Conservation (phyloP, 2,113 vertebrate species). For the Anas platyrhynchos region DNA sequence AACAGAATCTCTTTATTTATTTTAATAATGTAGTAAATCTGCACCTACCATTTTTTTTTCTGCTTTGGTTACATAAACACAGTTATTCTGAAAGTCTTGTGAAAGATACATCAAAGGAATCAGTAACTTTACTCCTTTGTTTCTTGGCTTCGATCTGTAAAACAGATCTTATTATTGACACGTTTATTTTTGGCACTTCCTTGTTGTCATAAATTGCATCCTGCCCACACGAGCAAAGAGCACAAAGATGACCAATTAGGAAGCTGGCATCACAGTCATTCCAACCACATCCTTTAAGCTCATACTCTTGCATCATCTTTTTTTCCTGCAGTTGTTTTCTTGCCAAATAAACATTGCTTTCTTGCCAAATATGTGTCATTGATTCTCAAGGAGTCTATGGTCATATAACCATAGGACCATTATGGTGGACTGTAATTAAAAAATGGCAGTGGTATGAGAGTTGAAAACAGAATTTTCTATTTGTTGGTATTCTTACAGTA, state of each 20-base stretch:
- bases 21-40: neutral
- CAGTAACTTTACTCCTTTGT: neutral
- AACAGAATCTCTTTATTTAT: neutral
- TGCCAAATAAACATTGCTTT: conserved; percentile 10
- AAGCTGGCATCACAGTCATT: neutral
- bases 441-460: neutral
- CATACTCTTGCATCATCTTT: conserved; percentile 44
- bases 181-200: conserved; percentile 41
- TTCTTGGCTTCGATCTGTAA: conserved; percentile 17
- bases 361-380: conserved; percentile 24
- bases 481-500: neutral
- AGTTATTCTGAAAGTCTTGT: neutral
- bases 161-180: conserved; percentile 39
- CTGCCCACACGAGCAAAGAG: conserved; percentile 2
- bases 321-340: conserved; percentile 5
- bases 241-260: conserved; percentile 46
- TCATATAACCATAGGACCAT: neutral
- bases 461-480: neutral
- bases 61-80: neutral
- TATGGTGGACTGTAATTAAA: neutral
- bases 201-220: conserved; percentile 38
- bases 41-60: neutral
- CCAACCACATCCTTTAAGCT: conserved; percentile 46
- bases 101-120: neutral
- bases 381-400: neutral